Conservation (phyloP, 2,888 invertebrate genomes). For the Vanessa cardui region DNA sequence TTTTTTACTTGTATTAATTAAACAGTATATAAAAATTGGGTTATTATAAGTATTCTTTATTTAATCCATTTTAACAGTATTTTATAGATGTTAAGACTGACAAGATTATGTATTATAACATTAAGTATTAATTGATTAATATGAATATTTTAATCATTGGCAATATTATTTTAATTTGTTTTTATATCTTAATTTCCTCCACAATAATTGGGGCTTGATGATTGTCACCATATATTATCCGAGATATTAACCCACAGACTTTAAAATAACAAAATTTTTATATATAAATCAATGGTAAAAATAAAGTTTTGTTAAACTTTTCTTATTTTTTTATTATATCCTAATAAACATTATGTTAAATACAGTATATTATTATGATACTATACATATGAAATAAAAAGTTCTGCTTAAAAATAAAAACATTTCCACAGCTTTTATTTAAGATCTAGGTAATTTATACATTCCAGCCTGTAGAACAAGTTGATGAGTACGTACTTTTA, state of each 20-base stretch:
- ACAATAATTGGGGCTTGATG: slow-evolving; percentile 49
- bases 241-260: slow-evolving; percentile 54
- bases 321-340: slow-evolving; percentile 38
- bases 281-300: slow-evolving; percentile 61
- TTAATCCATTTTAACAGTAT: slow-evolving; percentile 71
- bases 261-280: slow-evolving; percentile 74
- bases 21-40: slow-evolving; percentile 55
- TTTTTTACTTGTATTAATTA: slow-evolving; percentile 56
- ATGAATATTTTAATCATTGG: slow-evolving; percentile 62
- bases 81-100: slow-evolving; percentile 80
- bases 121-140: slow-evolving; percentile 69
- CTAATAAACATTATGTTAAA: not conserved
- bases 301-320: slow-evolving; percentile 74
- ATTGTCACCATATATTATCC: slow-evolving; percentile 50
- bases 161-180: slow-evolving; percentile 69
- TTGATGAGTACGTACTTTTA: slow-evolving; percentile 95
- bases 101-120: slow-evolving; percentile 71
- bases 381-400: too few species aligned
- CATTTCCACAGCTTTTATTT: slow-evolving; percentile 53
- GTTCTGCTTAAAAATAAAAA: not conserved
- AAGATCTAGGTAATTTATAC: slow-evolving; percentile 92
- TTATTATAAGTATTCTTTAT: slow-evolving; percentile 29
- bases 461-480: slow-evolving; percentile 92
- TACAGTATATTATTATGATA: too few species aligned
- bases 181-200: slow-evolving; percentile 50